phyloP scores from a whole-genome alignment of 2,888 invertebrate species.

The Drosophila hawaiiensis region DNA sequence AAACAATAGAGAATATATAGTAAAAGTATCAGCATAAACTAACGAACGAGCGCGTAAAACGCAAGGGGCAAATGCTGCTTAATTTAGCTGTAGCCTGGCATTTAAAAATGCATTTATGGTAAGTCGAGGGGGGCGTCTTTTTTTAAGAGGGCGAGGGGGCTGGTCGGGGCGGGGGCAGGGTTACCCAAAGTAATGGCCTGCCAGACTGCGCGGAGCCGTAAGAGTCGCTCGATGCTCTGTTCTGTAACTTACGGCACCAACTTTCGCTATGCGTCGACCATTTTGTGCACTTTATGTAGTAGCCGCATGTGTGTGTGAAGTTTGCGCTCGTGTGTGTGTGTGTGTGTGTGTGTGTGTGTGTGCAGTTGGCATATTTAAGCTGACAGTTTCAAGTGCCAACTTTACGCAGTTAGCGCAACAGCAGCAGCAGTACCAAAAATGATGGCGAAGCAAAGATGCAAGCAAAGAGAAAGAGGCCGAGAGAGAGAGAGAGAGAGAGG shows the following conservation, averaged over 20 bases:
- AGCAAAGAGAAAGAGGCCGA: neutral
- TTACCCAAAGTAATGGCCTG: slow-evolving; percentile 65
- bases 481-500: slow-evolving; percentile 11
- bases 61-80: slow-evolving; percentile 53
- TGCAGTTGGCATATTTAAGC: slow-evolving; percentile 79
- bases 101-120: slow-evolving; percentile 74
- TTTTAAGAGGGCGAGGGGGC: neutral
- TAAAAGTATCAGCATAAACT: slow-evolving; percentile 37
- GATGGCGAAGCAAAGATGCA: slow-evolving; percentile 69
- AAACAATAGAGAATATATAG: slow-evolving; percentile 20
- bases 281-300: slow-evolving; percentile 76
- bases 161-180: neutral
- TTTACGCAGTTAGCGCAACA: slow-evolving; percentile 79
- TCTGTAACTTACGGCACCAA: slow-evolving; percentile 72
- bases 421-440: slow-evolving; percentile 72
- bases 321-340: slow-evolving; percentile 7
- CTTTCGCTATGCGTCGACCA: slow-evolving; percentile 75
- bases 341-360: slow-evolving; percentile 38
- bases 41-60: slow-evolving; percentile 44
- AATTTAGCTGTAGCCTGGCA: slow-evolving; percentile 59
- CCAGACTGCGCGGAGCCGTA: slow-evolving; percentile 56
- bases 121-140: slow-evolving; percentile 1
- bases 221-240: slow-evolving; percentile 34
- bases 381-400: slow-evolving; percentile 80
- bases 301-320: slow-evolving; percentile 41